Evolutionary conservation across 2,113 vertebrate genomes (phyloP).

Genomic region (Prinia subflava): DNA sequence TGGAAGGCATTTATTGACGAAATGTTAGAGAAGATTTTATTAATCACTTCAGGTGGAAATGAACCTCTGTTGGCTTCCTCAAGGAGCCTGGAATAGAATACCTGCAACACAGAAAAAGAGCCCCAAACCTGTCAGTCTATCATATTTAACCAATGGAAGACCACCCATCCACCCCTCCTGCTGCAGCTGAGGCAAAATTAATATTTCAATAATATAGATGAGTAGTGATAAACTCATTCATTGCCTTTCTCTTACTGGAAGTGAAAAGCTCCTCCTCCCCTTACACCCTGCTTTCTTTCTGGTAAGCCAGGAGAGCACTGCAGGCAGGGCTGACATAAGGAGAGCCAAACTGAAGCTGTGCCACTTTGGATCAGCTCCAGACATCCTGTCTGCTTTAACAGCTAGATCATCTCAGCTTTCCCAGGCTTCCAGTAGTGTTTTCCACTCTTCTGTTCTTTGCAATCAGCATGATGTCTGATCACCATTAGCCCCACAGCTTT

Average conservation of each 20-base stretch:
- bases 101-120: conserved; percentile 72
- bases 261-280: neutral
- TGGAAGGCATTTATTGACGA: conserved; percentile 92
- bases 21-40: conserved; percentile 98
- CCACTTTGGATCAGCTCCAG: neutral
- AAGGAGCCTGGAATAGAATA: conserved; percentile 86
- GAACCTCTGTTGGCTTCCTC: conserved; percentile 93
- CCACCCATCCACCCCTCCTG: neutral
- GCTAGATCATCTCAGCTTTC: neutral
- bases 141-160: neutral
- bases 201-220: neutral
- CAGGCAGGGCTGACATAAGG: neutral
- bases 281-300: neutral
- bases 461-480: neutral
- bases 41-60: conserved; percentile 91
- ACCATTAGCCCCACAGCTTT: neutral
- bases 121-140: neutral
- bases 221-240: neutral
- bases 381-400: neutral
- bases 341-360: neutral
- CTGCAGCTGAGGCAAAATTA: neutral
- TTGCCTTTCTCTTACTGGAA: neutral
- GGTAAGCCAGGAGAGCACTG: neutral
- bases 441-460: neutral
- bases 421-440: neutral